Evolutionary conservation across 1,140 invertebrate species (phyloP), one percentile per base, ranked within the genome.

Genomic region (Temnothorax curvispinosus): DNA sequence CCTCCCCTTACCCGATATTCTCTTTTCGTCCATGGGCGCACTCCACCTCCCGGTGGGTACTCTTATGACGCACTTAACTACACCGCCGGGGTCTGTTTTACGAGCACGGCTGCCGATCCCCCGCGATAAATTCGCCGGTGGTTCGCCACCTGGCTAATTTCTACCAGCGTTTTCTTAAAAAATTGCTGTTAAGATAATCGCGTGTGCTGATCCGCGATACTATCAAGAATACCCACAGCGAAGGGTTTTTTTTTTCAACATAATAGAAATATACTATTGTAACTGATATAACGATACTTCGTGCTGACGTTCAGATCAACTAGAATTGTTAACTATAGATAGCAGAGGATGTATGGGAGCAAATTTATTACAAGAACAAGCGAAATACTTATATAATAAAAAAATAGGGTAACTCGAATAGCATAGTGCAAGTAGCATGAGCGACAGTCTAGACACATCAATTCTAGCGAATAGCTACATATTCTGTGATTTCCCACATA

Each of bases 51-150:
- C 15, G 50, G 18, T 54, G 69, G 52, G 80, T 52, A 50, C 54
- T 60, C 80, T 75, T 84, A 84, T 75, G 80, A 84, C 54, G 54
- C 67, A 74, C 80, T 84, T 84, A 84, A 84, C 80, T 75, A 84
- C 41, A 56, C 69, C 21, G 69, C 7, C 41, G 54, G 41, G 80
- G 67, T 82, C 67, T 47, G 54, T 84, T 84, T 84, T 84, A 84
- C 32, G 80, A 84, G 67, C 52, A 27, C 50, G 52, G 15, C 65
- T 38, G 41, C 80, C 54, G 80, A 84, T 84, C 69, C 44, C 32
- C 54, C 54, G 80, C 56, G 69, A 84, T 84, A 84, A 84, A 84
- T 84, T 84, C 27, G n/a, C 65, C 54, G 69, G 13, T 9, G 32
- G 69, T 74, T 11, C 80, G 41, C 54, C 80, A 74, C 41, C 54